Conservation (phyloP, 2,888 invertebrate species). For the Choreutis nemorana region DNA sequence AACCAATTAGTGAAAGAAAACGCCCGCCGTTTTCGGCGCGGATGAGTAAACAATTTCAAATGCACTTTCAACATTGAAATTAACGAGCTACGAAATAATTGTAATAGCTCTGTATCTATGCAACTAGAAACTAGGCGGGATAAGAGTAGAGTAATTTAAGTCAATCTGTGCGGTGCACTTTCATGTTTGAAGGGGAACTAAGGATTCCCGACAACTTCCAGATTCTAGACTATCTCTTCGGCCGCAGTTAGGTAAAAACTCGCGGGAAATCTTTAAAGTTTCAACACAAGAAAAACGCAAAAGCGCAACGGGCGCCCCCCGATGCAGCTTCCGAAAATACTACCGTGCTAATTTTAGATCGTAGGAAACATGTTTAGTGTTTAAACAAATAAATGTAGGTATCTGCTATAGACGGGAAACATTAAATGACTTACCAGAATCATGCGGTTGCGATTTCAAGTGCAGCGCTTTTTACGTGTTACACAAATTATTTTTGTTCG, state of each 20-base stretch:
- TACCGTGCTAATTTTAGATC: conserved; percentile 36
- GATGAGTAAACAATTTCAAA: background rate
- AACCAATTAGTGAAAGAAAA: conserved; percentile 34
- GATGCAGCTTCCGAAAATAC: conserved; percentile 51
- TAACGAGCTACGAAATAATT: too few relatives aligned
- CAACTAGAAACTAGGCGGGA: too few relatives aligned
- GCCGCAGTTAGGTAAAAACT: too few relatives aligned
- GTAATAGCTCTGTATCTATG: too few relatives aligned
- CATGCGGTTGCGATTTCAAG: conserved; percentile 45
- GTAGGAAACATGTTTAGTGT: conserved; percentile 9
- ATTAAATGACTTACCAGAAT: conserved; percentile 49
- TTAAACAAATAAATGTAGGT: background rate
- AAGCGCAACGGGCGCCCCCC: conserved; percentile 28
- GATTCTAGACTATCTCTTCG: too few relatives aligned
- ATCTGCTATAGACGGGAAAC: background rate
- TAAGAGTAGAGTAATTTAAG: too few relatives aligned
- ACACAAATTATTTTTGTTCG: conserved; percentile 47
- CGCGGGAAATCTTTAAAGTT: conserved; percentile 19
- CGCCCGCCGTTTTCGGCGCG: conserved; percentile 9
- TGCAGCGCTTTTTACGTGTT: conserved; percentile 42
- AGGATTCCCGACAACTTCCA: too few relatives aligned
- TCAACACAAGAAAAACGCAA: conserved; percentile 25
- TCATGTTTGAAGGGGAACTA: too few relatives aligned
- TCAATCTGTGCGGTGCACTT: too few relatives aligned
- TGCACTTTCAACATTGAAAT: too few relatives aligned